A percentile compares a stretch with the other conserved stretches of the same genome.
phyloP scores from a whole-genome alignment of 1,140 invertebrate species.

The Scaptomyza hsui region DNA sequence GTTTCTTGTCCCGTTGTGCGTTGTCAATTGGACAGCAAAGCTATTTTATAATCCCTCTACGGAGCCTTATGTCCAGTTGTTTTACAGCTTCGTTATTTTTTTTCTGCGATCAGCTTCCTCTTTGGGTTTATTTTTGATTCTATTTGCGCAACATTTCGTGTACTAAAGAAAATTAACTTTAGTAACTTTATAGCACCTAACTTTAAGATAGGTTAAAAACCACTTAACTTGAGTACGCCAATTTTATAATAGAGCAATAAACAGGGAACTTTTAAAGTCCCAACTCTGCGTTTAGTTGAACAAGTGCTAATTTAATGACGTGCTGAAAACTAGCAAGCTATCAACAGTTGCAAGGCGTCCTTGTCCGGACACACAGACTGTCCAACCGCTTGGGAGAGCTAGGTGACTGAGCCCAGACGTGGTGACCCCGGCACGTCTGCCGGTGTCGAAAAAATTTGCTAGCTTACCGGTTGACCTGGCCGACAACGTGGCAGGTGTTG shows the following conservation, averaged over 20 bases:
- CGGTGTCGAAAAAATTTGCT: slow-evolving; percentile 17
- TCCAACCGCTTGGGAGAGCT: background rate
- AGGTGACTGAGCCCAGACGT: slow-evolving; percentile 5
- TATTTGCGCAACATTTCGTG: too few species aligned
- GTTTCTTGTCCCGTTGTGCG: too few species aligned
- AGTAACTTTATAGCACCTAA: too few species aligned
- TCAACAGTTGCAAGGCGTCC: slow-evolving; percentile 18
- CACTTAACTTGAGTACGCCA: slow-evolving; percentile 1
- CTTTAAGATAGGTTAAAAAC: too few species aligned
- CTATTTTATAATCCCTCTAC: too few species aligned
- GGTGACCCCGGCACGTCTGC: slow-evolving; percentile 45
- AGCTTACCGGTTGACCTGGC: slow-evolving; percentile 38
- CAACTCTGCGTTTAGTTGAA: slow-evolving; percentile 13
- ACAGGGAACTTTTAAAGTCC: slow-evolving; percentile 20
- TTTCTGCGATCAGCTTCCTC: too few species aligned
- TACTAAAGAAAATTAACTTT: too few species aligned
- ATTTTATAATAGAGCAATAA: background rate
- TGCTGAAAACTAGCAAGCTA: slow-evolving; percentile 9
- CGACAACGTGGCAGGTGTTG: slow-evolving; percentile 52
- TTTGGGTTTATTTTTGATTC: too few species aligned
- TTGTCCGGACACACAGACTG: background rate
- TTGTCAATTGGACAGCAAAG: too few species aligned
- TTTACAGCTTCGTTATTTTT: too few species aligned
- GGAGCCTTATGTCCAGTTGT: too few species aligned
- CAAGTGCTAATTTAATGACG: slow-evolving; percentile 22